Evolutionary conservation across 1,140 invertebrate species (phyloP).

Genomic region (Propsilocerus akamusi): DNA sequence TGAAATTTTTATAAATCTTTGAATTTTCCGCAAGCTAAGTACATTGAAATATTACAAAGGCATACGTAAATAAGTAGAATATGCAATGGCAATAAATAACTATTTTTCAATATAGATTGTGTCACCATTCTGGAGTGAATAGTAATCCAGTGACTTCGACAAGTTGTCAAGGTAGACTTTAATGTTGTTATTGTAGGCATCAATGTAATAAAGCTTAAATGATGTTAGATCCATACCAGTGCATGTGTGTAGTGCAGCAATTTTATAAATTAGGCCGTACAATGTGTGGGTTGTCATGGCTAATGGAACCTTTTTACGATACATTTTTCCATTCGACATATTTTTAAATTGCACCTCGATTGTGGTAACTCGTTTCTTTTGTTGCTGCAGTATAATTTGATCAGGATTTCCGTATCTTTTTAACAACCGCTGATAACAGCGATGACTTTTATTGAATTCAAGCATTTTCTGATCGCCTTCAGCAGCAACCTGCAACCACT

Average conservation of each 20-base stretch:
- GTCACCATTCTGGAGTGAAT: constrained; percentile 69
- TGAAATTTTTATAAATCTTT: too few species aligned
- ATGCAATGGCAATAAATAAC: too few species aligned
- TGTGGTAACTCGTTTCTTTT: constrained; percentile 41
- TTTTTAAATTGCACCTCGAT: constrained; percentile 35
- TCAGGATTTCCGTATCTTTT: constrained; percentile 24
- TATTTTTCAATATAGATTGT: constrained; percentile 38
- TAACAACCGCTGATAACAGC: constrained; percentile 42
- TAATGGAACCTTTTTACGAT: constrained; percentile 51
- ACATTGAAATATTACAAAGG: too few species aligned
- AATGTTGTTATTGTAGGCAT: constrained; percentile 36
- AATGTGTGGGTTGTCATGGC: constrained; percentile 72
- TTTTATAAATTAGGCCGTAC: constrained; percentile 18
- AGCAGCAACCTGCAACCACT: constrained; percentile 39
- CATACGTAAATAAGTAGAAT: too few species aligned
- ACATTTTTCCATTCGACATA: constrained; percentile 24
- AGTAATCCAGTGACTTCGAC: constrained; percentile 61
- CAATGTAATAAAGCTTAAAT: constrained; percentile 28
- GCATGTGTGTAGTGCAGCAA: neutral
- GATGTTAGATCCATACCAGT: constrained; percentile 9
- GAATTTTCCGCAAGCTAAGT: too few species aligned
- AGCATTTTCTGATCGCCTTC: constrained; percentile 26
- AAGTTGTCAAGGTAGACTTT: constrained; percentile 61
- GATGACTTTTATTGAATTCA: constrained; percentile 50
- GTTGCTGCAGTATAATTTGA: constrained; percentile 24